Conservation (phyloP, 2,797 vertebrate species). For the Pangasius larnaudii region DNA sequence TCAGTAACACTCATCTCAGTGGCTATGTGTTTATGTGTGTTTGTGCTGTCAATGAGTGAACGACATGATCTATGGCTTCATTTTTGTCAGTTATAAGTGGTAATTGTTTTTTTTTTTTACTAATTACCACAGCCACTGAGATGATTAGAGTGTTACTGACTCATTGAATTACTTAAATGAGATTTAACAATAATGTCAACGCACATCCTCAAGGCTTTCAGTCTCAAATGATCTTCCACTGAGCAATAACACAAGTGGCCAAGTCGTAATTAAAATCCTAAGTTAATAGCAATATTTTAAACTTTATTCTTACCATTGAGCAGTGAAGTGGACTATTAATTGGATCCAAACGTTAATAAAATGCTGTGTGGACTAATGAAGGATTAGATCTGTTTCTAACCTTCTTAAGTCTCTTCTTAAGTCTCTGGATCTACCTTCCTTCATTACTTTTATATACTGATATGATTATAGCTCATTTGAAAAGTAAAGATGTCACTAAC, state of each 20-base stretch:
- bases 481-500: not conserved
- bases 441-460: not conserved
- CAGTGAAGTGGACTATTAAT: not conserved
- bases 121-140: slow-evolving; percentile 53
- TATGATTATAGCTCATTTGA: not conserved
- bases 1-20: not conserved
- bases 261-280: slow-evolving; percentile 43
- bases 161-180: slow-evolving; percentile 57
- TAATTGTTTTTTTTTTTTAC: slow-evolving; percentile 58
- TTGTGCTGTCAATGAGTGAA: not conserved
- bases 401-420: slow-evolving; percentile 17
- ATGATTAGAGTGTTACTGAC: slow-evolving; percentile 58
- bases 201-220: slow-evolving; percentile 50
- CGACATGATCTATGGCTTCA: slow-evolving; percentile 12
- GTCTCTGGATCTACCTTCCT: not conserved
- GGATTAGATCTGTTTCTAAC: slow-evolving; percentile 15
- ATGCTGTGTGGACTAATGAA: not conserved
- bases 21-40: not conserved
- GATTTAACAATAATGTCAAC: slow-evolving; percentile 55
- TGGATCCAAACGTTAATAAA: slow-evolving; percentile 23
- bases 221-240: slow-evolving; percentile 48
- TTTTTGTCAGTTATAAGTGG: slow-evolving; percentile 23
- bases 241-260: slow-evolving; percentile 48
- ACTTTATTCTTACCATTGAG: slow-evolving; percentile 3
- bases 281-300: slow-evolving; percentile 35